These are phyloP conservation scores for Nannoperca australis DNA, from an alignment of 2,797 vertebrate species.

Conservation along the genomic window DNA sequence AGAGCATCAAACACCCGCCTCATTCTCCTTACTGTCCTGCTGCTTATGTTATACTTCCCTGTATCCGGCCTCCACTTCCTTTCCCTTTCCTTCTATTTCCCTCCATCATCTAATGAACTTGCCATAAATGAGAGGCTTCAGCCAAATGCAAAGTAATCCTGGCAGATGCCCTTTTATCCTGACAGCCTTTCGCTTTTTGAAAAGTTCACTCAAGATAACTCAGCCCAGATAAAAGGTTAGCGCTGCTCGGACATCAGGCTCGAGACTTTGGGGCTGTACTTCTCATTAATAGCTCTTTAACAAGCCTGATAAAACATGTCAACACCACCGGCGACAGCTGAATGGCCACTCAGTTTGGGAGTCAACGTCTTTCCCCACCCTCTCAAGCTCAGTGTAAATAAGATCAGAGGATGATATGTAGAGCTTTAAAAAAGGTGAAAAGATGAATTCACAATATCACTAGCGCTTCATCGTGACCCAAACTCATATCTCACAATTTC, in stretches of 20 bases:
- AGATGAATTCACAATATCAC: not conserved
- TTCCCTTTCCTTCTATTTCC: not conserved
- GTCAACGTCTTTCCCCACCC: slow-evolving; percentile 75
- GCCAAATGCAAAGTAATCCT: slow-evolving; percentile 28
- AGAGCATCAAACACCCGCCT: slow-evolving; percentile 24
- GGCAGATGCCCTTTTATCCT: slow-evolving; percentile 56
- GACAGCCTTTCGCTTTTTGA: slow-evolving; percentile 47
- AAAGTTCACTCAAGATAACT: slow-evolving; percentile 54
- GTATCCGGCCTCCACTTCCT: not conserved
- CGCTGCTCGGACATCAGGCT: slow-evolving; percentile 43
- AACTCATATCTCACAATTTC: not conserved
- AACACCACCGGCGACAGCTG: slow-evolving; percentile 72
- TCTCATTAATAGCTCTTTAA: slow-evolving; percentile 78
- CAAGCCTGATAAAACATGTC: slow-evolving; percentile 75
- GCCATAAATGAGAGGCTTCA: slow-evolving; percentile 32
- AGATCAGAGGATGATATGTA: not conserved
- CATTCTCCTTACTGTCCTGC: slow-evolving; percentile 8
- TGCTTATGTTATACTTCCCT: not conserved
- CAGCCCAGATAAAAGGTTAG: slow-evolving; percentile 54
- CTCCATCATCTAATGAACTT: slow-evolving; percentile 40
- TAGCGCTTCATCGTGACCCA: not conserved
- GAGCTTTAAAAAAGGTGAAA: slow-evolving; percentile 14
- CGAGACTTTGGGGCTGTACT: slow-evolving; percentile 41
- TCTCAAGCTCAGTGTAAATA: slow-evolving; percentile 27
- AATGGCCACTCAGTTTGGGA: slow-evolving; percentile 76